phyloP scores from a whole-genome alignment of 2,113 vertebrate species.

The Lophura nycthemera region DNA sequence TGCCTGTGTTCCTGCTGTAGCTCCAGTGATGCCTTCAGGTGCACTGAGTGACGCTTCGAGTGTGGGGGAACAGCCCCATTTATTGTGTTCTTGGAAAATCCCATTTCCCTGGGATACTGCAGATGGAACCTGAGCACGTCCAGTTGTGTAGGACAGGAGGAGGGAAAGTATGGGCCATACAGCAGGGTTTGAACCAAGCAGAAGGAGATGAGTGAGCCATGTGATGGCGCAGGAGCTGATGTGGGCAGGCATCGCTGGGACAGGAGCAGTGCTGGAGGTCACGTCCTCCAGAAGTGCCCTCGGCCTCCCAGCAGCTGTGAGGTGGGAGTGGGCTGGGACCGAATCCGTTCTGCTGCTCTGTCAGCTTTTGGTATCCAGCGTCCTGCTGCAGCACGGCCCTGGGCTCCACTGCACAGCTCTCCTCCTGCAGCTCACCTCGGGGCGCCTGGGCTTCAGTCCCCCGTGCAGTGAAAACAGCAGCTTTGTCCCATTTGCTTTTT shows the following conservation, averaged over 20 bases:
- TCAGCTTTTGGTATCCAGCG: no score
- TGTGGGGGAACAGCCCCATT: accelerated
- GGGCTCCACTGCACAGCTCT: no score
- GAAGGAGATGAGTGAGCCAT: no score
- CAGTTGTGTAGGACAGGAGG: not conserved
- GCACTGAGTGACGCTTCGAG: accelerated
- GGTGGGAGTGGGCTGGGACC: no score
- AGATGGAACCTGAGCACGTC: not conserved
- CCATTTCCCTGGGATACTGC: accelerated
- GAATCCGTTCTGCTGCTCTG: no score
- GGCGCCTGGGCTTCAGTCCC: not conserved
- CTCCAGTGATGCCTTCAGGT: not conserved
- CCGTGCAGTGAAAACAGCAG: not conserved
- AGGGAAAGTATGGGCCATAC: not conserved
- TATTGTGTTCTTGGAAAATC: not conserved
- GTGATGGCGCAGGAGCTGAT: not conserved
- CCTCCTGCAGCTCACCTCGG: not conserved
- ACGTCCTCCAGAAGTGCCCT: not conserved
- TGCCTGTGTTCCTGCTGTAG: not conserved
- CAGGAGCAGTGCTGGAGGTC: no score
- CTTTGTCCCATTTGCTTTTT: not conserved
- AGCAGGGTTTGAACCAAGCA: not conserved
- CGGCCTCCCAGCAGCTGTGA: no score
- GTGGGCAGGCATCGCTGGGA: not conserved
- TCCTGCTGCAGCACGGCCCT: no score